phyloP scores from a whole-genome alignment of 2,797 vertebrate genomes.

The Pachyuromys duprasi region DNA sequence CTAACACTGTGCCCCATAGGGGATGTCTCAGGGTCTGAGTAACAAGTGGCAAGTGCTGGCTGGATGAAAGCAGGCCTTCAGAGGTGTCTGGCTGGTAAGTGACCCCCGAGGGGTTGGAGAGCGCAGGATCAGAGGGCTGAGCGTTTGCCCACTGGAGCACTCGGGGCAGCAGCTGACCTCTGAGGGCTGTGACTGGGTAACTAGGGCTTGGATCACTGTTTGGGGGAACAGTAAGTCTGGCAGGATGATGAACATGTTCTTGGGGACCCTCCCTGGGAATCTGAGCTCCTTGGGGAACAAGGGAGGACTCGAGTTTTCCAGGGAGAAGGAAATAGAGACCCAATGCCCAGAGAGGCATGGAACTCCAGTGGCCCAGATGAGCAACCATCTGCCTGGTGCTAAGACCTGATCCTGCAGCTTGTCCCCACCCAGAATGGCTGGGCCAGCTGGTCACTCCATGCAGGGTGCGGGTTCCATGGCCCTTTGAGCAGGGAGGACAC shows the following conservation, averaged over 20 bases:
- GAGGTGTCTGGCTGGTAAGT: rapidly evolving
- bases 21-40: background rate
- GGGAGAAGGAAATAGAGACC: background rate
- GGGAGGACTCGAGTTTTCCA: background rate
- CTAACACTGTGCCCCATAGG: background rate
- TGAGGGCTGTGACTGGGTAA: background rate
- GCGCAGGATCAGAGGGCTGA: too few relatives aligned
- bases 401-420: rapidly evolving
- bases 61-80: background rate
- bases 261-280: background rate
- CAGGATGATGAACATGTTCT: background rate
- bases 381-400: too few relatives aligned
- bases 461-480: rapidly evolving
- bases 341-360: rapidly evolving
- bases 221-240: background rate
- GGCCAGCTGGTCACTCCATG: background rate
- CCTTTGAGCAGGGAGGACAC: background rate
- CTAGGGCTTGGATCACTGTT: background rate
- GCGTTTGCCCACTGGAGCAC: rapidly evolving
- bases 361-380: rapidly evolving
- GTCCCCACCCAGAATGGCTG: background rate
- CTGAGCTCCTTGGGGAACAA: background rate
- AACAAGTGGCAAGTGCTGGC: too few relatives aligned
- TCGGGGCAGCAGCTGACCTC: background rate
- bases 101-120: background rate